Evolutionary conservation across 2,888 invertebrate genomes (phyloP).

Genomic region (Napeogenes sylphis): DNA sequence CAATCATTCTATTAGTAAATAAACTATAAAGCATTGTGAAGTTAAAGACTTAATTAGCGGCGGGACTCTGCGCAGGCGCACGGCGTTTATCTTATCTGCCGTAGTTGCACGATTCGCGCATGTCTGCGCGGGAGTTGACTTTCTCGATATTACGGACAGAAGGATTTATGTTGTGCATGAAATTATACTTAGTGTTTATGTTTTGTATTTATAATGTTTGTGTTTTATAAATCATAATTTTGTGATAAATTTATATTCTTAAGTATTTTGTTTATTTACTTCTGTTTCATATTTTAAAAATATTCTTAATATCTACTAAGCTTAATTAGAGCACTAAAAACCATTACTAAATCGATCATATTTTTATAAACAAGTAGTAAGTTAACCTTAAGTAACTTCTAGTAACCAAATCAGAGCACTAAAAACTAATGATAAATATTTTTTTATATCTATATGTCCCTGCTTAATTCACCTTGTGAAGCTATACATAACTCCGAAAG

Average conservation of each 20-base stretch:
- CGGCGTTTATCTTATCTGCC: slow-evolving; percentile 62
- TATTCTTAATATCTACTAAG: background rate
- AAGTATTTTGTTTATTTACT: background rate
- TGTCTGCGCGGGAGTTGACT: slow-evolving; percentile 50
- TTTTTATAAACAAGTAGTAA: too few relatives aligned
- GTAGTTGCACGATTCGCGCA: slow-evolving; percentile 46
- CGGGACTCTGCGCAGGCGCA: slow-evolving; percentile 65
- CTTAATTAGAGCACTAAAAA: too few relatives aligned
- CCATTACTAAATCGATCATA: too few relatives aligned
- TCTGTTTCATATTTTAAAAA: too few relatives aligned
- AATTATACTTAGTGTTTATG: slow-evolving; percentile 25
- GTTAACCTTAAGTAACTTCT: too few relatives aligned
- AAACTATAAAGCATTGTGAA: slow-evolving; percentile 57
- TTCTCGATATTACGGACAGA: slow-evolving; percentile 34
- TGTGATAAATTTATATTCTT: slow-evolving; percentile 6
- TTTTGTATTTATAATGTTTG: slow-evolving; percentile 15
- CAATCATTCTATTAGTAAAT: slow-evolving; percentile 51
- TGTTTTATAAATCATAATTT: slow-evolving; percentile 12
- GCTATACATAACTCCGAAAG: background rate
- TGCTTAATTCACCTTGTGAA: too few relatives aligned
- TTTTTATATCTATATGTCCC: too few relatives aligned
- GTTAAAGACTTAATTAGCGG: slow-evolving; percentile 75
- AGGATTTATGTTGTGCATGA: slow-evolving; percentile 41
- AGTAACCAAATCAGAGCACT: too few relatives aligned
- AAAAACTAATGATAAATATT: too few relatives aligned